A percentile compares a stretch with the other conserved stretches of the same genome.
Evolutionary conservation across 2,888 invertebrate species (phyloP).

Genomic region (Camptogramma bilineatum): DNA sequence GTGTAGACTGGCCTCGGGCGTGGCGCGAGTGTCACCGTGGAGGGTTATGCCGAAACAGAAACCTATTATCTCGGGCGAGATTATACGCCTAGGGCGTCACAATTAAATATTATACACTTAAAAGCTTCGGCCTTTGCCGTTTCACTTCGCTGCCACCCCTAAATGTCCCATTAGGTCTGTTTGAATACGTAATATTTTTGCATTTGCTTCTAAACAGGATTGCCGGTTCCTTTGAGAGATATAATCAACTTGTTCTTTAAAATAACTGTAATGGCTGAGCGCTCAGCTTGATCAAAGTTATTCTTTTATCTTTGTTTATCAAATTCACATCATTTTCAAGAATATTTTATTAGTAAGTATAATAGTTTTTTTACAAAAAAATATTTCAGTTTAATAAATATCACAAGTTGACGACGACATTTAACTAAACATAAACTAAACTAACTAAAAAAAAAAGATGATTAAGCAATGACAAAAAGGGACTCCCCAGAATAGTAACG

Average conservation of each 20-base stretch:
- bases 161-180: slow-evolving; percentile 86
- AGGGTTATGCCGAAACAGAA: slow-evolving; percentile 85
- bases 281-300: slow-evolving; percentile 75
- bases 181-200: slow-evolving; percentile 86
- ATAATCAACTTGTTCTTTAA: slow-evolving; percentile 85
- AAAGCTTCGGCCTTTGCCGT: slow-evolving; percentile 86
- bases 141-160: slow-evolving; percentile 85
- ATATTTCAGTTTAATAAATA: too few species aligned
- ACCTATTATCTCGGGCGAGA: slow-evolving; percentile 86
- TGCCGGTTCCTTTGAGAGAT: slow-evolving; percentile 84
- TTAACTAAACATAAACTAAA: neutral
- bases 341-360: neutral
- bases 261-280: slow-evolving; percentile 82
- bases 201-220: slow-evolving; percentile 84
- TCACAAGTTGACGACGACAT: neutral
- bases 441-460: too few species aligned
- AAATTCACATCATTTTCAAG: slow-evolving; percentile 23
- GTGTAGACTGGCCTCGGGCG: slow-evolving; percentile 75
- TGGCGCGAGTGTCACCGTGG: slow-evolving; percentile 80
- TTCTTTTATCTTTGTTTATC: slow-evolving; percentile 59
- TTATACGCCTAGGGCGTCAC: slow-evolving; percentile 86
- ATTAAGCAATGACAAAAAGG: slow-evolving; percentile 66
- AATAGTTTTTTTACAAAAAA: neutral
- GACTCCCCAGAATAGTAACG: slow-evolving; percentile 50
- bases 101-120: slow-evolving; percentile 86